Evolutionary conservation across 2,113 vertebrate species (phyloP).

Genomic region (Cyprinodon variegatus): DNA sequence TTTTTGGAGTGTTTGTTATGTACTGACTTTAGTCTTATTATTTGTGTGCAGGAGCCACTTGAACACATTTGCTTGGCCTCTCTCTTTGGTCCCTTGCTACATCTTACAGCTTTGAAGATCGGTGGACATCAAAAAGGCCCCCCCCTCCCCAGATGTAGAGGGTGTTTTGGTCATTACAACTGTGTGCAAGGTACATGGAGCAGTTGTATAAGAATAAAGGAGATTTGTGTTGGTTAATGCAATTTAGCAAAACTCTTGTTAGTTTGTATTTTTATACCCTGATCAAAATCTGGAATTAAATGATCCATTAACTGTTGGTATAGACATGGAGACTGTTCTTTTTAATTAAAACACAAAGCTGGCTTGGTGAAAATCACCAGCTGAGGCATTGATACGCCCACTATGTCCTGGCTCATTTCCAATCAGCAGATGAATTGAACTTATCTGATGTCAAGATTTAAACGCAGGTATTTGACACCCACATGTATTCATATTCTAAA

Average conservation of each 20-base stretch:
- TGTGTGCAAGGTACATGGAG: slow-evolving; percentile 65
- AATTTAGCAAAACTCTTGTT: background rate
- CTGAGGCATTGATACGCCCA: slow-evolving; percentile 2
- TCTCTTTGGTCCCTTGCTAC: slow-evolving; percentile 21
- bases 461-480: slow-evolving; percentile 11
- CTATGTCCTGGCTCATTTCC: slow-evolving; percentile 27
- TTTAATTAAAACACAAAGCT: slow-evolving; percentile 5
- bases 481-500: slow-evolving; percentile 35
- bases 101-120: slow-evolving; percentile 29
- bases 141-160: slow-evolving; percentile 72
- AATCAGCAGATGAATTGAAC: slow-evolving; percentile 27
- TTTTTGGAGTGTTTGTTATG: background rate
- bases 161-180: slow-evolving; percentile 67
- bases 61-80: slow-evolving; percentile 13
- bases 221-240: background rate
- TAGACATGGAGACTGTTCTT: slow-evolving; percentile 10
- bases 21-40: background rate
- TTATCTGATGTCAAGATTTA: slow-evolving; percentile 38
- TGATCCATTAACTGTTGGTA: slow-evolving; percentile 2
- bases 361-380: slow-evolving; percentile 31
- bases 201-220: background rate
- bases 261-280: slow-evolving; percentile 3
- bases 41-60: slow-evolving; percentile 17
- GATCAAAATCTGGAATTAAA: background rate
- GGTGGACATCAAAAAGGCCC: slow-evolving; percentile 32